Evolutionary conservation across 2,797 vertebrate genomes (phyloP), one percentile per base, ranked within the genome.

Genomic region (Emys orbicularis): DNA sequence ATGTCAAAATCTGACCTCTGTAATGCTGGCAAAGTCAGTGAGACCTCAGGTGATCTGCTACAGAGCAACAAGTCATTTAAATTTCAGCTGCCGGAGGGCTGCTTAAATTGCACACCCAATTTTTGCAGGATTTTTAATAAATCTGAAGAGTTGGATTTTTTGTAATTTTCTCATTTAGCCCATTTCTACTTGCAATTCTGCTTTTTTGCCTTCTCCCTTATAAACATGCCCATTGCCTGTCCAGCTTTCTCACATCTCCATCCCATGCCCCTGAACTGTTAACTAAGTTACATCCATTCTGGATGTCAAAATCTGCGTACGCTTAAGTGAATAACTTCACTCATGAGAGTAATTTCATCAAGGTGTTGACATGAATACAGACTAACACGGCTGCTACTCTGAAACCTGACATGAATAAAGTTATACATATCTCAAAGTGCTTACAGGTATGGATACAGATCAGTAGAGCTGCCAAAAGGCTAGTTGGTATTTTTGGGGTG

Each of bases 1-100:
- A 37, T 82, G 79, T 91, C 87, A 93, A 96, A 96, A 94, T 25
- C 21, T 95, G 95, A 87, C 90, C 89, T 94, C 90, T 81, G 81
- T 37, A 82, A 72, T 8, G 72, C 53, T 12, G 23, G 87, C 87
- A 85, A 86, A 94, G 92, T 90, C 94, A 96, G 92, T 59, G 79
- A 87, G 92, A 84, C 56, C 19, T 13, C 31, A 72, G 80, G 79
- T 90, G 81, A 19, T 88, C 61, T 47, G 80, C 27, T 79, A 34
- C 87, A 87, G 27, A 87, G 61, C 90, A 79, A 19, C 31, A 47
- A 59, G 76, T 19, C 49, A 54, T 90, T 94, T 93, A 86, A 81
- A 85, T 12, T 11, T 44, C 41, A 90, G 56, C 57, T 81, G 50
- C 27, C 29, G 54, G 56, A 41, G 86, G 54, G 12, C 84, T 80